These are phyloP conservation scores for Oxyura jamaicensis DNA, from an alignment of 2,113 vertebrate species.

Conservation along the genomic window DNA sequence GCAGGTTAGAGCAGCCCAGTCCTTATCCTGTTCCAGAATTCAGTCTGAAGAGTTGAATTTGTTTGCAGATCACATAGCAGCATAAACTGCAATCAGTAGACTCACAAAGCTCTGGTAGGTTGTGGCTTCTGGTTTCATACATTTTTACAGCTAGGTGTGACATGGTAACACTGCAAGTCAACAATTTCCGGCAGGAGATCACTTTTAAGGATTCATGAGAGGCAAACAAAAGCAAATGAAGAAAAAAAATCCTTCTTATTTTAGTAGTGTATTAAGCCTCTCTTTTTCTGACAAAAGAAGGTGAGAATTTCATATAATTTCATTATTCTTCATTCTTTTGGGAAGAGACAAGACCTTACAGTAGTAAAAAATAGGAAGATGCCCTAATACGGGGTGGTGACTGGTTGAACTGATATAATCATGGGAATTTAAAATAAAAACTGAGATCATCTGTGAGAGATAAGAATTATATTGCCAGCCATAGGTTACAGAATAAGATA, in stretches of 20 bases:
- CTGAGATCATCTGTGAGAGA: not conserved
- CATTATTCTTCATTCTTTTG: not conserved
- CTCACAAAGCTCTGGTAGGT: not conserved
- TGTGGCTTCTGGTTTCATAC: not conserved
- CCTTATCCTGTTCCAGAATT: not conserved
- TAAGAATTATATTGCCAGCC: not conserved
- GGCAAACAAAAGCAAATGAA: not conserved
- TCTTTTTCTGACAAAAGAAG: not conserved
- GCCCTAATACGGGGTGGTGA: not conserved
- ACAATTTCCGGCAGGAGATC: not conserved
- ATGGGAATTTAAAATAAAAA: not conserved
- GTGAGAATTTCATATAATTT: not conserved
- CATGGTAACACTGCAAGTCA: not conserved
- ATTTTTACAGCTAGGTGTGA: not conserved
- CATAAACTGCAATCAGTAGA: not conserved
- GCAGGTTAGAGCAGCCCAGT: not conserved
- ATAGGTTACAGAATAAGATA: not conserved
- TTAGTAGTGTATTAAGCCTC: not conserved
- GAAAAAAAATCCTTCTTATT: not conserved
- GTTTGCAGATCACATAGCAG: not conserved
- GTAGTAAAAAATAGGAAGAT: not conserved
- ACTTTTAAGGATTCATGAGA: not conserved
- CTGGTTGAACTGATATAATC: not conserved
- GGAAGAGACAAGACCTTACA: not conserved
- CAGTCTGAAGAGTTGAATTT: not conserved